Conservation (phyloP, 2,888 invertebrate species). For the Drosophila phalerata region DNA sequence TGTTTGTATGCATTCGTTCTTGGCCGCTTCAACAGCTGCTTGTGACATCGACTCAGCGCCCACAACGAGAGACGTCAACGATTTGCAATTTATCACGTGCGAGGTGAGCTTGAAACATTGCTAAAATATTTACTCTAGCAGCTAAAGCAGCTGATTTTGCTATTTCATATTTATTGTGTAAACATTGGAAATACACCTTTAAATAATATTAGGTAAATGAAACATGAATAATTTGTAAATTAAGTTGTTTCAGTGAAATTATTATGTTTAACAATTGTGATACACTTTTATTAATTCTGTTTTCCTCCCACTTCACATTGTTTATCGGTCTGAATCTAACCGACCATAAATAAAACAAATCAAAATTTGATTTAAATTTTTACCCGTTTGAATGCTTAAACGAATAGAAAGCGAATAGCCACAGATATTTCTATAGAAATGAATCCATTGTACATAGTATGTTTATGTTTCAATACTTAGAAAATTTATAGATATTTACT, state of each 20-base stretch:
- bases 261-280: conserved; percentile 7
- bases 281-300: conserved; percentile 23
- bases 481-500: conserved; percentile 22
- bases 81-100: conserved; percentile 27
- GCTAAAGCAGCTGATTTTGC: not conserved
- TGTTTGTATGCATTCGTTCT: conserved; percentile 37
- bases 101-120: conserved; percentile 43
- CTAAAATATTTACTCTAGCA: not conserved
- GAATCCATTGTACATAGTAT: conserved; percentile 10
- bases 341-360: conserved; percentile 19
- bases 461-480: conserved; percentile 20
- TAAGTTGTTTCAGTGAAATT: not conserved
- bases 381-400: not conserved
- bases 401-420: conserved; percentile 17
- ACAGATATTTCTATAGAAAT: conserved; percentile 26
- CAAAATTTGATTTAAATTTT: conserved; percentile 2
- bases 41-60: conserved; percentile 38
- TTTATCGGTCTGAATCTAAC: conserved; percentile 36
- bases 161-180: not conserved
- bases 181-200: not conserved
- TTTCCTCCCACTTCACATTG: conserved; percentile 29
- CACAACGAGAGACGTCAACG: conserved; percentile 26
- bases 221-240: not conserved
- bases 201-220: not conserved
- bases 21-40: conserved; percentile 45